Evolutionary conservation across 1,140 invertebrate genomes (phyloP).

Genomic region (Hylaeus anthracinus): DNA sequence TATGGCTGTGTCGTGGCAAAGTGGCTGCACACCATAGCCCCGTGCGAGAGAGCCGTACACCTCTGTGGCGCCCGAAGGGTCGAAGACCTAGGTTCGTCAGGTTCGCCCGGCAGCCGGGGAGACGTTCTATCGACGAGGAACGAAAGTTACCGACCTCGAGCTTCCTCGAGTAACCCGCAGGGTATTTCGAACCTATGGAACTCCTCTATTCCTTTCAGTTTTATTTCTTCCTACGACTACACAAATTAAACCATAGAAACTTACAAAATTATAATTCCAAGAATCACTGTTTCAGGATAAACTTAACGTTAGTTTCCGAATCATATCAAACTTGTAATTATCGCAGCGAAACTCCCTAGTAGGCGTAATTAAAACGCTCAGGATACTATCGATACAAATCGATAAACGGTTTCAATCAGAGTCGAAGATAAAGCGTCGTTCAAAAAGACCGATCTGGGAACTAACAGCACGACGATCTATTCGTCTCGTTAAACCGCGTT

Average conservation of each 20-base stretch:
- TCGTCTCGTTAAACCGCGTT: background rate
- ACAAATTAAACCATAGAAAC: too few relatives aligned
- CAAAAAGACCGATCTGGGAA: background rate
- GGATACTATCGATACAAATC: background rate
- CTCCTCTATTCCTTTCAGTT: background rate
- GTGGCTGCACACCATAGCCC: constrained; percentile 64
- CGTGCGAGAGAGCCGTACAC: constrained; percentile 45
- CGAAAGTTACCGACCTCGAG: constrained; percentile 34
- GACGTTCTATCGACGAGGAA: constrained; percentile 29
- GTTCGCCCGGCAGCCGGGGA: constrained; percentile 35
- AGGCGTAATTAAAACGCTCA: background rate
- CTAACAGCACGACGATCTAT: background rate
- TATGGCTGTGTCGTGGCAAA: constrained; percentile 71
- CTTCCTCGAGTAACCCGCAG: background rate
- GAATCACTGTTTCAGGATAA: too few relatives aligned
- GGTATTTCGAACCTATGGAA: background rate
- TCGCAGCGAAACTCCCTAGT: background rate
- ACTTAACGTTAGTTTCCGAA: too few relatives aligned
- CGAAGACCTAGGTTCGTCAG: constrained; percentile 64
- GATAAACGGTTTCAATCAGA: constrained; percentile 24
- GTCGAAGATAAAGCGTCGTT: background rate
- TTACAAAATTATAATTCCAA: too few relatives aligned
- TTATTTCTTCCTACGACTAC: too few relatives aligned
- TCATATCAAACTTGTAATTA: too few relatives aligned
- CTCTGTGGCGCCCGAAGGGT: constrained; percentile 53